Conservation (phyloP, 2,888 invertebrate genomes). For the Xylophagus ater region DNA sequence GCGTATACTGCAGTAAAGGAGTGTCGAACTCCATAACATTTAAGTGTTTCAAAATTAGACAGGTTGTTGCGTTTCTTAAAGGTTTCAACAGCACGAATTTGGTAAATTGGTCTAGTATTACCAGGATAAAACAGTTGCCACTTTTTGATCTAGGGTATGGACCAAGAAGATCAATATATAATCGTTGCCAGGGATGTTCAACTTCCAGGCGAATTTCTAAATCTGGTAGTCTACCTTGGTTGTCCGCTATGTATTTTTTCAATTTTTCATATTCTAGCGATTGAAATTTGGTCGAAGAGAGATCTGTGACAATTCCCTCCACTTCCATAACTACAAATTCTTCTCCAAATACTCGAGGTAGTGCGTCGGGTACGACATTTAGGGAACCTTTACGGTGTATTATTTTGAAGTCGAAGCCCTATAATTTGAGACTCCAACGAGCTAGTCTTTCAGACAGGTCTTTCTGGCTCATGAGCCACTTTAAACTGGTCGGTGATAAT, state of each 20-base stretch:
- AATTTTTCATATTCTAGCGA: too few species aligned
- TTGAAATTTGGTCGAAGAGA: too few species aligned
- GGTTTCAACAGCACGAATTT: slow-evolving; percentile 15
- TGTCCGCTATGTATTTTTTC: too few species aligned
- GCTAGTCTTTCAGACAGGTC: not conserved
- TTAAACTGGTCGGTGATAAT: not conserved
- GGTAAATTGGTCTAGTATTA: slow-evolving; percentile 15
- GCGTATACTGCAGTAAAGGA: slow-evolving; percentile 22
- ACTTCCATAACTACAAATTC: too few species aligned
- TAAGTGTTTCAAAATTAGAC: slow-evolving; percentile 21
- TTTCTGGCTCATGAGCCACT: not conserved
- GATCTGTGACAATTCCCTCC: too few species aligned
- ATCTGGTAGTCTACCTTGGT: too few species aligned
- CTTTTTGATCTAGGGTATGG: slow-evolving; percentile 14
- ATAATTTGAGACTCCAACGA: not conserved
- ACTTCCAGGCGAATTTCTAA: too few species aligned
- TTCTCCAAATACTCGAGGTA: too few species aligned
- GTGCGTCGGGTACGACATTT: too few species aligned
- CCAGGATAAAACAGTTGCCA: slow-evolving; percentile 9
- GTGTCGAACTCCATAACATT: slow-evolving; percentile 13
- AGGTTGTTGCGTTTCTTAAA: slow-evolving; percentile 16
- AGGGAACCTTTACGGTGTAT: too few species aligned
- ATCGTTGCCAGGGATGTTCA: slow-evolving; percentile 8
- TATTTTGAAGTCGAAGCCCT: too few species aligned
- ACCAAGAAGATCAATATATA: slow-evolving; percentile 16